Conservation (phyloP, 2,888 invertebrate genomes). For the Yponomeuta plumbellus region DNA sequence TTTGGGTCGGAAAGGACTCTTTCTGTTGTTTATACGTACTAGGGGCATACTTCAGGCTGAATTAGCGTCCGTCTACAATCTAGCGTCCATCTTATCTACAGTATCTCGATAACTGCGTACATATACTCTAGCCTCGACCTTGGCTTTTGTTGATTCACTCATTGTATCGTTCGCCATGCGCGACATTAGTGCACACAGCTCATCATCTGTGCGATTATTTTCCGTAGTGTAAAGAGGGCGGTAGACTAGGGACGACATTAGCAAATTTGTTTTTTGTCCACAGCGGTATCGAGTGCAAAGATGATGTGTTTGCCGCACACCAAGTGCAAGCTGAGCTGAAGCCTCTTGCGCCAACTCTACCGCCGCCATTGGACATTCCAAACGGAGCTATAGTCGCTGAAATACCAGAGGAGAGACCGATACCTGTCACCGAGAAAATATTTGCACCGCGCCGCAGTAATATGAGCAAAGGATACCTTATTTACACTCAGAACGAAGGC, state of each 20-base stretch:
- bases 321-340: constrained; percentile 68
- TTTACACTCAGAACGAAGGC: constrained; percentile 90
- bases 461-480: constrained; percentile 95
- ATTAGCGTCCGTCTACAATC: background rate
- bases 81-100: background rate
- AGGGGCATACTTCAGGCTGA: background rate
- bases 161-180: background rate
- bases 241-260: constrained; percentile 31
- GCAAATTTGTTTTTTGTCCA: constrained; percentile 49
- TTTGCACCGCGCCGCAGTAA: constrained; percentile 91
- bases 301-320: constrained; percentile 85
- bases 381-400: constrained; percentile 59
- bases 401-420: constrained; percentile 70
- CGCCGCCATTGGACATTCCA: constrained; percentile 38
- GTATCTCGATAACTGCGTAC: background rate
- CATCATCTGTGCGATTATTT: background rate
- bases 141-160: constrained; percentile 1
- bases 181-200: background rate
- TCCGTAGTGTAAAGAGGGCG: constrained; percentile 2
- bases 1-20: background rate
- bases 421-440: constrained; percentile 84
- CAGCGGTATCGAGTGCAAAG: constrained; percentile 87
- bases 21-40: background rate
- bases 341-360: constrained; percentile 36
- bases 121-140: background rate